Conservation (phyloP, 2,113 vertebrate species). For the Protobothrops flavoviridis region DNA sequence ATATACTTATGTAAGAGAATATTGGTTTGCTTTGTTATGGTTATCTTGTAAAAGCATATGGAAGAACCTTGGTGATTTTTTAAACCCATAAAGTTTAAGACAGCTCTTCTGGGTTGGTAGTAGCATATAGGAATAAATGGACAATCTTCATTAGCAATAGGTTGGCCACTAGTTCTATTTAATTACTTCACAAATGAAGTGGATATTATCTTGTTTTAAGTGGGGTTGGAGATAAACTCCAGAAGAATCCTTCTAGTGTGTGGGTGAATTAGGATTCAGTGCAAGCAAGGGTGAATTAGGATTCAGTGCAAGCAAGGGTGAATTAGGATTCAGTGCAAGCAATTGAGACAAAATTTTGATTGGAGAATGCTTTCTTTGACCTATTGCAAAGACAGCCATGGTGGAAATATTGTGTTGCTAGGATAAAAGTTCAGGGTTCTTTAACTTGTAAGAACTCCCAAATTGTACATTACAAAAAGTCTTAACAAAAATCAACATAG, state of each 20-base stretch:
- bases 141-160: not conserved
- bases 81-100: not conserved
- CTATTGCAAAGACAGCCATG: not conserved
- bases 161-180: not conserved
- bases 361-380: not conserved
- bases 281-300: not conserved
- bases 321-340: not conserved
- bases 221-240: not conserved
- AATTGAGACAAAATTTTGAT: not conserved
- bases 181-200: not conserved
- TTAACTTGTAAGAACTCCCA: not conserved
- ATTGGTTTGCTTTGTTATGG: conserved; percentile 46
- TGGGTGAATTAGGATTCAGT: not conserved
- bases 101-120: not conserved
- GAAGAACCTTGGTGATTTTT: not conserved
- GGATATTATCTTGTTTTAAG: not conserved
- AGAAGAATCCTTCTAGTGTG: not conserved
- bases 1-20: not conserved
- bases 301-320: not conserved
- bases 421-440: not conserved
- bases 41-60: not conserved
- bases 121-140: not conserved
- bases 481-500: not conserved
- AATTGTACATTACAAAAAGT: not conserved
- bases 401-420: not conserved